Conservation (phyloP, 2,113 vertebrate genomes). For the Shinisaurus crocodilurus region DNA sequence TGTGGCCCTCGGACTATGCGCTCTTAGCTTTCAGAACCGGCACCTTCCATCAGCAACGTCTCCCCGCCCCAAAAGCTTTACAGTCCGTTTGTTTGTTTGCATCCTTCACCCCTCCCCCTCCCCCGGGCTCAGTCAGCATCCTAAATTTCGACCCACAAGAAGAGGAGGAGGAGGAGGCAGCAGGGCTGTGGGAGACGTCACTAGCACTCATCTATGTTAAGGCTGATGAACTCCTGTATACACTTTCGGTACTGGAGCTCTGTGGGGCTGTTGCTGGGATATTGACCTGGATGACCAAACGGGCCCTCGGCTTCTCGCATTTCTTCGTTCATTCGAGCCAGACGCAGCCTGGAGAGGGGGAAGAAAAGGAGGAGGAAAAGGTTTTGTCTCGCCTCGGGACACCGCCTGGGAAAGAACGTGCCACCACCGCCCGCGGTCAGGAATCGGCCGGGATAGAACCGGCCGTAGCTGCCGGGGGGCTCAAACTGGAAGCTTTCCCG, state of each 20-base stretch:
- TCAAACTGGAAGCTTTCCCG: too few relatives aligned
- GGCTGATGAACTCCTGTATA: slow-evolving; percentile 98
- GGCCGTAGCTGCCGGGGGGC: too few relatives aligned
- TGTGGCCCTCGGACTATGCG: slow-evolving; percentile 28
- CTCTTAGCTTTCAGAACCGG: slow-evolving; percentile 50
- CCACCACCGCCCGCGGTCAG: too few relatives aligned
- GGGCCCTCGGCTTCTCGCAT: slow-evolving; percentile 95
- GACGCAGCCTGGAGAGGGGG: slow-evolving; percentile 83
- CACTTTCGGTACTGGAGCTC: slow-evolving; percentile 97
- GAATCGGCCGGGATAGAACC: too few relatives aligned
- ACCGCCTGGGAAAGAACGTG: too few relatives aligned
- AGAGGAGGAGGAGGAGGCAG: slow-evolving; percentile 25
- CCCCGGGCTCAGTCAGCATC: slow-evolving; percentile 48
- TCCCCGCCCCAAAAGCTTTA: slow-evolving; percentile 18
- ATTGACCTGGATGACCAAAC: slow-evolving; percentile 90
- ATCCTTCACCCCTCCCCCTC: not conserved
- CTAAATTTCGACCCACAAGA: slow-evolving; percentile 52
- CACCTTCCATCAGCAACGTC: slow-evolving; percentile 48
- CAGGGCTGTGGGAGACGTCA: slow-evolving; percentile 40
- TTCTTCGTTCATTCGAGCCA: slow-evolving; percentile 97
- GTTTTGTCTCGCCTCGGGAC: not conserved
- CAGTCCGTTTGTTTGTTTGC: slow-evolving; percentile 21
- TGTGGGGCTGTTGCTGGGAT: slow-evolving; percentile 92
- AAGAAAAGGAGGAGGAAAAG: not conserved
- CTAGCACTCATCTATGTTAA: slow-evolving; percentile 93